Conservation (phyloP, 2,797 vertebrate species). For the Coluber constrictor region DNA sequence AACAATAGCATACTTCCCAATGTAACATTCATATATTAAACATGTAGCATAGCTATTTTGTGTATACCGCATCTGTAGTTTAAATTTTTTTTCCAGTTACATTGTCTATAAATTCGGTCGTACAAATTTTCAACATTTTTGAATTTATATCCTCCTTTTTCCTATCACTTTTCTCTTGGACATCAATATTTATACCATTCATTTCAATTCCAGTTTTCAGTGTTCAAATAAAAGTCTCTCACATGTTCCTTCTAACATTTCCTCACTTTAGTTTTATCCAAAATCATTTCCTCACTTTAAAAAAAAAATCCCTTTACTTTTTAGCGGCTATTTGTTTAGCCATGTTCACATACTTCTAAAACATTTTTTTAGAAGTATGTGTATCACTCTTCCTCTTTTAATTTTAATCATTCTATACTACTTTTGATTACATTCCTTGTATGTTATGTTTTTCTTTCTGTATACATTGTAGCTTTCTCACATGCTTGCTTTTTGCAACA, state of each 20-base stretch:
- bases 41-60: neutral
- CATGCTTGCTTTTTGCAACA: neutral
- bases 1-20: neutral
- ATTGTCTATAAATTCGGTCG: neutral
- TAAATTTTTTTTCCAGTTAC: neutral
- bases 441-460: neutral
- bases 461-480: neutral
- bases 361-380: neutral
- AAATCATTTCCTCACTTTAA: neutral
- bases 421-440: neutral
- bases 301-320: neutral
- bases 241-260: neutral
- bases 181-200: neutral
- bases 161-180: neutral
- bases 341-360: neutral
- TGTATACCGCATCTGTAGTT: neutral
- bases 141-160: neutral
- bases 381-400: neutral
- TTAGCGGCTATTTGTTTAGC: neutral
- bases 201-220: neutral
- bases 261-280: neutral
- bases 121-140: neutral
- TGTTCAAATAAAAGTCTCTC: neutral
- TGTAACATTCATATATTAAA: neutral
- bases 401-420: neutral